A percentile compares a stretch with the other conserved stretches of the same genome.
Conservation (phyloP, 2,113 vertebrate genomes). For the Cheirogaleus medius region DNA sequence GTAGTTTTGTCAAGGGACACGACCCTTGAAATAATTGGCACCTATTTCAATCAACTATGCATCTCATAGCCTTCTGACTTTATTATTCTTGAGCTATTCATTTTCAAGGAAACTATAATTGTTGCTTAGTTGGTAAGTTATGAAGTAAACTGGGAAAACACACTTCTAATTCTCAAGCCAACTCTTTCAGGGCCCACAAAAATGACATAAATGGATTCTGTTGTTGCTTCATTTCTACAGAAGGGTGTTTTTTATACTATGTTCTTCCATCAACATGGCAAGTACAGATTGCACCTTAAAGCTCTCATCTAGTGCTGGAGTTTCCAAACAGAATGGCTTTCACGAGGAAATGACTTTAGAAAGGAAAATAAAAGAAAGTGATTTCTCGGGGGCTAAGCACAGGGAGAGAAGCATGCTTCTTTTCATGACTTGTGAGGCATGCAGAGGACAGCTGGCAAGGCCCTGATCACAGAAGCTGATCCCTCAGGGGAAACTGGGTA, state of each 20-base stretch:
- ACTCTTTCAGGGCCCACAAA: conserved; percentile 46
- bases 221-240: conserved; percentile 48
- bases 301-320: not conserved
- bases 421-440: not conserved
- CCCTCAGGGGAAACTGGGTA: not conserved
- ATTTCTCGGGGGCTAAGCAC: not conserved
- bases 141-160: conserved; percentile 36
- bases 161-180: conserved; percentile 47
- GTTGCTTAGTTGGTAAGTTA: conserved; percentile 57
- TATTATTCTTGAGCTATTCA: conserved; percentile 56
- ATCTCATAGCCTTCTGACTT: conserved; percentile 31
- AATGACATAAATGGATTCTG: conserved; percentile 33
- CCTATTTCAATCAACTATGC: conserved; percentile 34
- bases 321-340: conserved; percentile 49
- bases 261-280: conserved; percentile 12
- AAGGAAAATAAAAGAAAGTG: conserved; percentile 21
- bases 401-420: not conserved
- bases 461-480: not conserved
- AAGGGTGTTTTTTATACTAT: conserved; percentile 43
- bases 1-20: not conserved
- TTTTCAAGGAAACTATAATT: conserved; percentile 64
- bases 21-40: conserved; percentile 49
- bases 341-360: conserved; percentile 52
- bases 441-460: not conserved
- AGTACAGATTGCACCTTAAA: conserved; percentile 45